Evolutionary conservation across 2,113 vertebrate genomes (phyloP).

Genomic region (Crypturellus undulatus): DNA sequence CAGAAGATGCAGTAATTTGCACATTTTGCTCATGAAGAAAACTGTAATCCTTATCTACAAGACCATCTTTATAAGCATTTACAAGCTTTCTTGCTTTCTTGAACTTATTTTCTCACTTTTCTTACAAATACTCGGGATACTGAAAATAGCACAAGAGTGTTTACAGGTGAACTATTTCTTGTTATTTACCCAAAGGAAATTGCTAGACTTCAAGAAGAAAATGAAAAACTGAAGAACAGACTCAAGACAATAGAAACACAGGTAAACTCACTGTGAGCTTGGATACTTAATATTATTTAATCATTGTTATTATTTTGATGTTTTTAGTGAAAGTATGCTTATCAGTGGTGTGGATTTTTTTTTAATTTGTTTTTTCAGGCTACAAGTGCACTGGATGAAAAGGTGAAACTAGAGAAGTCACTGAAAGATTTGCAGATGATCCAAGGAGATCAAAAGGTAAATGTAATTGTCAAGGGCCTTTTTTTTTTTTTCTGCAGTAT

Average conservation of each 20-base stretch:
- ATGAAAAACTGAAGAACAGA: conserved; percentile 89
- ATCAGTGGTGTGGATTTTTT: neutral
- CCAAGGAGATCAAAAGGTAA: conserved; percentile 87
- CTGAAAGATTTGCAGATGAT: conserved; percentile 86
- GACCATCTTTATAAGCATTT: neutral
- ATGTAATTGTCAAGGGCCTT: neutral
- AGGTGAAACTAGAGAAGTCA: conserved; percentile 83
- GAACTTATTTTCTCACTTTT: neutral
- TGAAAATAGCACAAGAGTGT: neutral
- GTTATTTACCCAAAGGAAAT: conserved; percentile 85
- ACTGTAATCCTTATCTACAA: neutral
- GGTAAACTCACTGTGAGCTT: conserved; percentile 72
- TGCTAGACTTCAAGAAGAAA: conserved; percentile 91
- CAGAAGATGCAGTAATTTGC: neutral
- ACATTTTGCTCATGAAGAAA: neutral
- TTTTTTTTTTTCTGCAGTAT: neutral
- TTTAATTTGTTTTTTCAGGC: conserved; percentile 76
- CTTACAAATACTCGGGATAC: neutral
- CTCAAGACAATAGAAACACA: conserved; percentile 88
- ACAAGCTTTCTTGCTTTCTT: neutral
- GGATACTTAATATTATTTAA: neutral
- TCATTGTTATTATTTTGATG: neutral
- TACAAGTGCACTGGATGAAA: conserved; percentile 89
- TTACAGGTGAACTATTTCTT: neutral
- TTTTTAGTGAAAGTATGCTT: neutral